Percentiles rank a stretch among this genome's conserved stretches.
These are phyloP conservation scores for Agapornis roseicollis DNA, from an alignment of 2,113 vertebrate genomes.

Conservation along the genomic window DNA sequence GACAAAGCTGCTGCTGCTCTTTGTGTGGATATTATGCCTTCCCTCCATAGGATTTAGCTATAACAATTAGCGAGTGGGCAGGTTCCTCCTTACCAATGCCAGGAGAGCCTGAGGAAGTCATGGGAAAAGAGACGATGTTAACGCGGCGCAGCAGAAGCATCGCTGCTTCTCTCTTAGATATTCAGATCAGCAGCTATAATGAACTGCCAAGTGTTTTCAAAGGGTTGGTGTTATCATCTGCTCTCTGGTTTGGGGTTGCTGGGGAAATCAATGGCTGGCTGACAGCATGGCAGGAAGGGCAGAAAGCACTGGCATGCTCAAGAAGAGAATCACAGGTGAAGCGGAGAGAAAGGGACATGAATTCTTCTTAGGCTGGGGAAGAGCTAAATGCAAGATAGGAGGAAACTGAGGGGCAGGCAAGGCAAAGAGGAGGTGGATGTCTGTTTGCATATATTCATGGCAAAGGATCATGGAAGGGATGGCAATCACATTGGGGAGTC, in stretches of 20 bases:
- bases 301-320: neutral
- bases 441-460: neutral
- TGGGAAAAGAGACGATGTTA: neutral
- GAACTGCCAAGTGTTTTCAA: neutral
- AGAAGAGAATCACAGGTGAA: neutral
- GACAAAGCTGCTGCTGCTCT: neutral
- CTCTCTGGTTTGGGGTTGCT: neutral
- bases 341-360: accelerated
- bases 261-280: neutral
- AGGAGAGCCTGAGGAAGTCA: neutral
- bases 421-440: neutral
- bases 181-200: neutral
- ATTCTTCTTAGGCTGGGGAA: neutral
- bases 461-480: neutral
- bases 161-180: neutral
- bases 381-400: neutral
- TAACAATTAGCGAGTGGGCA: neutral
- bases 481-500: neutral
- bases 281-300: neutral
- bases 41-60: neutral
- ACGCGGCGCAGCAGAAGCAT: neutral
- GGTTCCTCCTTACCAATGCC: neutral
- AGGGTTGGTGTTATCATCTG: neutral
- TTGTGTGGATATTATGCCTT: neutral
- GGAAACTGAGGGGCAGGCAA: neutral